Percentiles rank a stretch among this genome's conserved stretches.
Evolutionary conservation across 2,797 vertebrate species (phyloP).

Genomic region (Epinephelus awoara): DNA sequence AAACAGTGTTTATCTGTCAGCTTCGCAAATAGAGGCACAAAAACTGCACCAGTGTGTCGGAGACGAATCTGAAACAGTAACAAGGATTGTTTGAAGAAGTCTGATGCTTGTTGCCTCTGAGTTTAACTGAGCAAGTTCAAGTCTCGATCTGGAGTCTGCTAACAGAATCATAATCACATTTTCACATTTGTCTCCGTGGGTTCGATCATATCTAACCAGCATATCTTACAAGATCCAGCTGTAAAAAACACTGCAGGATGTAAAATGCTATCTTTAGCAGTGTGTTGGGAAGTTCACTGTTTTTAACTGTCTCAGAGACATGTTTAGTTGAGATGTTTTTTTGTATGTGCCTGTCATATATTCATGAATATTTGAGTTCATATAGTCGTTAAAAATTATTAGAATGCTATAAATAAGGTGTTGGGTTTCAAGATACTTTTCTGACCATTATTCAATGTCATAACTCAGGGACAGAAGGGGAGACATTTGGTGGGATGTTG

Average conservation of each 20-base stretch:
- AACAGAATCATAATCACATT: not conserved
- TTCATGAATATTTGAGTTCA: too few relatives aligned
- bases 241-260: not conserved
- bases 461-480: too few relatives aligned
- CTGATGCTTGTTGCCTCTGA: conserved; percentile 1
- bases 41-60: conserved; percentile 3
- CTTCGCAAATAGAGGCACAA: conserved; percentile 14
- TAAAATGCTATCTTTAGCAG: not conserved
- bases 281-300: not conserved
- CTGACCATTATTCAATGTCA: too few relatives aligned
- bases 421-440: too few relatives aligned
- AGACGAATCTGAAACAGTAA: not conserved
- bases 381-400: too few relatives aligned
- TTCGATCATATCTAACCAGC: not conserved
- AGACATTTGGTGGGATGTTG: too few relatives aligned
- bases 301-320: too few relatives aligned
- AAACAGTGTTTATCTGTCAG: not conserved
- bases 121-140: conserved; percentile 5
- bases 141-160: conserved; percentile 18
- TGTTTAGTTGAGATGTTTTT: too few relatives aligned
- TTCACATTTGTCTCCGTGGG: not conserved
- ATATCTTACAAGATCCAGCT: not conserved
- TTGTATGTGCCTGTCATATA: too few relatives aligned
- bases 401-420: too few relatives aligned
- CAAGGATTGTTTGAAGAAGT: not conserved